These are phyloP conservation scores for Tuta absoluta DNA, from an alignment of 2,888 invertebrate species.

Conservation along the genomic window DNA sequence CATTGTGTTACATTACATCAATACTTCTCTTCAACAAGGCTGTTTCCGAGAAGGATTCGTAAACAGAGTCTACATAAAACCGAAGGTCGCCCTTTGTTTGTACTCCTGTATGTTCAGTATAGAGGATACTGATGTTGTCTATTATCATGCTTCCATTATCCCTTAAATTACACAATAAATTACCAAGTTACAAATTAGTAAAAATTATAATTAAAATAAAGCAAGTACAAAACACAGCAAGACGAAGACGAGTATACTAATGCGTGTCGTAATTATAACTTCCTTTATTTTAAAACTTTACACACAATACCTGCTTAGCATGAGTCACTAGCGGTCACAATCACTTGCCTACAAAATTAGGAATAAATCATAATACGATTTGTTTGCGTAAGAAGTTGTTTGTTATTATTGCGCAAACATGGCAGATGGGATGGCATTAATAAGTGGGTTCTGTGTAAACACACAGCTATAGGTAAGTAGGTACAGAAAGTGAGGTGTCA, in stretches of 20 bases:
- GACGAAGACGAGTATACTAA: background rate
- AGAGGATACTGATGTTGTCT: background rate
- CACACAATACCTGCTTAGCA: background rate
- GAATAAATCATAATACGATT: background rate
- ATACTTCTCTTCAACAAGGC: background rate
- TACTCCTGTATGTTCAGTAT: background rate
- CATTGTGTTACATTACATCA: background rate
- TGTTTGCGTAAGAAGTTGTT: background rate
- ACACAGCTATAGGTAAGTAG: background rate
- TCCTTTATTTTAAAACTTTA: slow-evolving; percentile 4
- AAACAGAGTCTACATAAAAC: background rate
- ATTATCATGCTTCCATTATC: background rate
- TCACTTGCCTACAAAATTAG: background rate
- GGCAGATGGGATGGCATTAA: background rate
- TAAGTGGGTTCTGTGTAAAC: background rate
- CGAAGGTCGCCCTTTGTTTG: slow-evolving; percentile 1
- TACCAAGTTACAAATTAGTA: background rate
- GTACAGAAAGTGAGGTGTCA: background rate
- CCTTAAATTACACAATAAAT: background rate
- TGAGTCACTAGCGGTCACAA: slow-evolving; percentile 1
- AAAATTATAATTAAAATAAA: background rate
- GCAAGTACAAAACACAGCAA: background rate
- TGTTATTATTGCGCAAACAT: slow-evolving; percentile 5
- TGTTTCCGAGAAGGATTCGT: background rate
- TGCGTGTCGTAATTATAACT: background rate